Evolutionary conservation across 2,113 vertebrate genomes (phyloP).

Genomic region (Cavia aperea): DNA sequence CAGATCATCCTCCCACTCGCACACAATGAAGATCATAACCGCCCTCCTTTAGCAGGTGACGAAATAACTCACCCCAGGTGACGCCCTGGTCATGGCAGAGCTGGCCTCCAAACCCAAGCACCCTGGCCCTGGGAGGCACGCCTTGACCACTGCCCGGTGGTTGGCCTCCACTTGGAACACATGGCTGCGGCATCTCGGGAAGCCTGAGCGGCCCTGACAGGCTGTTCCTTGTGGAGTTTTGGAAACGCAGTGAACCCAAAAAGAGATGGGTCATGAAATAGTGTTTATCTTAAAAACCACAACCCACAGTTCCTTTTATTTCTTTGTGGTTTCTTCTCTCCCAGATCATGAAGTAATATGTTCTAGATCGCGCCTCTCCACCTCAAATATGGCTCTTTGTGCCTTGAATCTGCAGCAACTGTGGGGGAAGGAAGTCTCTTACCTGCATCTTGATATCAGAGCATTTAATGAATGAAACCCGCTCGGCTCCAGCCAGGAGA

Average conservation of each 20-base stretch:
- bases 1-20: neutral
- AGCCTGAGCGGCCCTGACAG: neutral
- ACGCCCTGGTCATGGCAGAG: neutral
- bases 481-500: neutral
- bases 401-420: neutral
- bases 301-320: neutral
- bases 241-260: constrained; percentile 13
- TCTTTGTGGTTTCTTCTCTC: constrained; percentile 7
- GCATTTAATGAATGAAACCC: neutral
- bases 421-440: neutral
- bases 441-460: neutral
- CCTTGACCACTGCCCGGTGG: neutral
- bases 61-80: neutral
- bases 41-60: neutral
- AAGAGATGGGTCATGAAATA: neutral
- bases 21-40: neutral
- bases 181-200: neutral
- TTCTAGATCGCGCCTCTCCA: neutral
- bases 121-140: neutral
- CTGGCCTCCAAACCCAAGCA: neutral
- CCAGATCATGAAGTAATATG: neutral
- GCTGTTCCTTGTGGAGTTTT: neutral
- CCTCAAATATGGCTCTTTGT: neutral
- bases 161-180: neutral
- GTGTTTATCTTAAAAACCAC: constrained; percentile 43